Evolutionary conservation across 1,140 invertebrate genomes (phyloP), one percentile per base, ranked within the genome.

Genomic region (Macrosteles quadrilineatus): DNA sequence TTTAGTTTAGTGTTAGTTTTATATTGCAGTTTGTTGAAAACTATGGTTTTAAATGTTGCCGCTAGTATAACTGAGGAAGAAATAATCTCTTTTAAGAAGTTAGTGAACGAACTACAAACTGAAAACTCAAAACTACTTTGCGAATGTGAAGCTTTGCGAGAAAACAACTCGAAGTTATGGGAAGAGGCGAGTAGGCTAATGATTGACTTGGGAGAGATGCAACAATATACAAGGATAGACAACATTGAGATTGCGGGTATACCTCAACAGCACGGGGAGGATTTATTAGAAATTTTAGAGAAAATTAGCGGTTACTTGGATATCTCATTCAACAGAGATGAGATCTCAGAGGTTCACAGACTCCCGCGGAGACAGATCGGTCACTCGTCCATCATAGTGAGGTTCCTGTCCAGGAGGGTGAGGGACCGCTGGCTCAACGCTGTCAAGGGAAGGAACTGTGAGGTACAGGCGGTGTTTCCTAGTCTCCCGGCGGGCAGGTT

Each of bases 31-130:
- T n/a, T n/a, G n/a, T n/a, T n/a, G n/a, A n/a, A n/a, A n/a, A n/a
- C n/a, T n/a, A n/a, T n/a, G n/a, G n/a, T n/a, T n/a, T n/a, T n/a
- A n/a, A n/a, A n/a, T n/a, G n/a, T n/a, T n/a, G n/a, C 32, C 4
- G 32, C 32, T 36, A 36, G 32, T 36, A n/a, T 50, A 21, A 50
- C 47, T 19, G 47, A 50, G n/a, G 47, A 50, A n/a, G 47, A 50
- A 4, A 4, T 50, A 21, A n/a, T 17, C 3, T 3, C 4, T 9
- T n/a, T 50, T 3, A 17, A 50, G n/a, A 50, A 50, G 6, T 3
- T 19, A 21, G 14, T 50, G 4, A 50, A 4, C 4, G 47, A 50
- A 19, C 14, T 50, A 6, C 6, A 50, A 19, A 50, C 4, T 9
- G 47, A 50, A 19, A 50, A 50, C n/a, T 19, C 21, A 3, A 50